Evolutionary conservation across 2,797 vertebrate species (phyloP).

Genomic region (Adrianichthys oophorus): DNA sequence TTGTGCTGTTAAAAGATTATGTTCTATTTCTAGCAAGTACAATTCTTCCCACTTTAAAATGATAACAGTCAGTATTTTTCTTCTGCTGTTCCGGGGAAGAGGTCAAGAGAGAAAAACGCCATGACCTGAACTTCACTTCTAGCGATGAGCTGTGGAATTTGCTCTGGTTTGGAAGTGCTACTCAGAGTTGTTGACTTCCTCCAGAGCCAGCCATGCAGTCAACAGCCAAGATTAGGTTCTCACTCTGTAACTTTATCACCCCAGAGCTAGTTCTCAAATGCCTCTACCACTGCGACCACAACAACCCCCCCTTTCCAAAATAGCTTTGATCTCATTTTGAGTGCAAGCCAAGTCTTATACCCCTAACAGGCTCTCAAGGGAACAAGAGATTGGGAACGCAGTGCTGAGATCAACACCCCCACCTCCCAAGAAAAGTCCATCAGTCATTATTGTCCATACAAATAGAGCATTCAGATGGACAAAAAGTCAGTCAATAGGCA

Average conservation of each 20-base stretch:
- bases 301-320: conserved; percentile 62
- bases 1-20: neutral
- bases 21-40: neutral
- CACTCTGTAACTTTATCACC: conserved; percentile 61
- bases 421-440: conserved; percentile 59
- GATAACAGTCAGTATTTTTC: conserved; percentile 8
- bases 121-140: conserved; percentile 54
- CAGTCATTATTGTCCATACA: conserved; percentile 75
- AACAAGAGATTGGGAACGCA: conserved; percentile 62
- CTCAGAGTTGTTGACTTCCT: conserved; percentile 55
- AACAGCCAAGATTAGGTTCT: conserved; percentile 54
- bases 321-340: conserved; percentile 61
- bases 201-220: conserved; percentile 37
- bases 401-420: conserved; percentile 46
- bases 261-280: conserved; percentile 37
- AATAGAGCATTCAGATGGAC: conserved; percentile 72
- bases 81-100: conserved; percentile 26
- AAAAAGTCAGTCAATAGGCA: conserved; percentile 74
- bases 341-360: conserved; percentile 59
- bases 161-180: conserved; percentile 37
- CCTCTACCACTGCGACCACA: conserved; percentile 53
- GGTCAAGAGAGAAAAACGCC: conserved; percentile 43
- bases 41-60: conserved; percentile 13
- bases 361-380: conserved; percentile 50
- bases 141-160: conserved; percentile 40